These are phyloP conservation scores for Hypomecis punctinalis DNA, from an alignment of 2,888 invertebrate species.

Conservation along the genomic window DNA sequence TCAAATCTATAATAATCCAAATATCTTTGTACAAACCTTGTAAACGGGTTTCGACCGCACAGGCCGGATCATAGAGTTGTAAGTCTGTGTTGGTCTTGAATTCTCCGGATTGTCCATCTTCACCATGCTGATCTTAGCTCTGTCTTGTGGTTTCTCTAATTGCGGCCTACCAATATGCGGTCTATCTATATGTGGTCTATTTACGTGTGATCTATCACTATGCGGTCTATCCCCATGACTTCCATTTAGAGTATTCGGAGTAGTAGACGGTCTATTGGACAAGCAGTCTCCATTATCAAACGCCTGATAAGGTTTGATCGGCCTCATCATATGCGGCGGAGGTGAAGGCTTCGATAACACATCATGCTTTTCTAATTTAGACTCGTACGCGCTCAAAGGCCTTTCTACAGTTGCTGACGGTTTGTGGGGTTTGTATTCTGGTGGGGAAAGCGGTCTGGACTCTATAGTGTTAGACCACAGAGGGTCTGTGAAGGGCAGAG, in stretches of 20 bases:
- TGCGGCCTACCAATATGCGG: background rate
- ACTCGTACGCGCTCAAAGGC: constrained; percentile 16
- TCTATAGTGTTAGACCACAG: constrained; percentile 68
- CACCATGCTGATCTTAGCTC: constrained; percentile 13
- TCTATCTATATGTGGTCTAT: background rate
- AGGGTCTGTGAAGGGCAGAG: constrained; percentile 59
- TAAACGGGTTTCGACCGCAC: constrained; percentile 24
- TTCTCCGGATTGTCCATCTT: constrained; percentile 25
- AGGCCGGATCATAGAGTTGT: constrained; percentile 17
- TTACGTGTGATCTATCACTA: background rate
- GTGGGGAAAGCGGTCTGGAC: constrained; percentile 61
- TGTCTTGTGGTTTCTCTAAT: background rate
- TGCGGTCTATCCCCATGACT: background rate
- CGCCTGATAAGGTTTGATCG: constrained; percentile 13
- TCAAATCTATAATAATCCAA: no score
- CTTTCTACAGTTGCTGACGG: constrained; percentile 39
- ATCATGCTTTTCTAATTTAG: constrained; percentile 12
- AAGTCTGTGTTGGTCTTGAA: constrained; percentile 11
- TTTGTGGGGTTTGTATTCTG: constrained; percentile 51
- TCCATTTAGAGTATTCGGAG: constrained; percentile 4
- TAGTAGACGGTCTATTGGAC: constrained; percentile 15
- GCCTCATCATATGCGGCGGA: constrained; percentile 16
- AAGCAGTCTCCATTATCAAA: constrained; percentile 26
- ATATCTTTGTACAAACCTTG: constrained; percentile 23
- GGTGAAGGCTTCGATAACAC: constrained; percentile 10